Percentiles rank a stretch among this genome's conserved stretches.
phyloP scores from a whole-genome alignment of 2,797 vertebrate genomes.

The Telmatherina bonti region DNA sequence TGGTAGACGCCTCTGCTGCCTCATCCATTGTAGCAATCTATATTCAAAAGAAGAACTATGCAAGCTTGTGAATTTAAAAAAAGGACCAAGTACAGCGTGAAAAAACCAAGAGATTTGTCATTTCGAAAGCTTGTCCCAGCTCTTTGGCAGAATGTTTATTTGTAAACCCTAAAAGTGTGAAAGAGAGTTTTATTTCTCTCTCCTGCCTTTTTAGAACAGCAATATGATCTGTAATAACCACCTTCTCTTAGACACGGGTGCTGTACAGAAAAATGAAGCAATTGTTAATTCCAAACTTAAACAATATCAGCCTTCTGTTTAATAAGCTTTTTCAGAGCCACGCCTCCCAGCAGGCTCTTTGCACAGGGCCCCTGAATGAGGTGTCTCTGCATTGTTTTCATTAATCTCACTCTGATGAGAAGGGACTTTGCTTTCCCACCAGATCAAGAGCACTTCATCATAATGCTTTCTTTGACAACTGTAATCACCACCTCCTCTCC shows the following conservation, averaged over 20 bases:
- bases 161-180: background rate
- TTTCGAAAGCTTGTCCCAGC: constrained; percentile 1
- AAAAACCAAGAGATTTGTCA: background rate
- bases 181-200: background rate
- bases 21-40: background rate
- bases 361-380: background rate
- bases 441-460: constrained; percentile 34
- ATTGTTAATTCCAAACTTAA: background rate
- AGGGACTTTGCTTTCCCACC: constrained; percentile 28
- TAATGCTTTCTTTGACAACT: constrained; percentile 26
- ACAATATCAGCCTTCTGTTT: background rate
- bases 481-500: constrained; percentile 37
- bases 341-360: constrained; percentile 12
- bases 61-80: constrained; percentile 5
- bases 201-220: background rate
- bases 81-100: background rate
- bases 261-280: background rate
- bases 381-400: constrained; percentile 27
- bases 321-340: background rate
- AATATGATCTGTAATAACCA: background rate
- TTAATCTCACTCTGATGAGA: constrained; percentile 44
- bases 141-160: background rate
- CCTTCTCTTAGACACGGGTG: background rate
- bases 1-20: constrained; percentile 3
- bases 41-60: background rate